Conservation (phyloP, 1,140 invertebrate genomes). For the Manduca sexta region DNA sequence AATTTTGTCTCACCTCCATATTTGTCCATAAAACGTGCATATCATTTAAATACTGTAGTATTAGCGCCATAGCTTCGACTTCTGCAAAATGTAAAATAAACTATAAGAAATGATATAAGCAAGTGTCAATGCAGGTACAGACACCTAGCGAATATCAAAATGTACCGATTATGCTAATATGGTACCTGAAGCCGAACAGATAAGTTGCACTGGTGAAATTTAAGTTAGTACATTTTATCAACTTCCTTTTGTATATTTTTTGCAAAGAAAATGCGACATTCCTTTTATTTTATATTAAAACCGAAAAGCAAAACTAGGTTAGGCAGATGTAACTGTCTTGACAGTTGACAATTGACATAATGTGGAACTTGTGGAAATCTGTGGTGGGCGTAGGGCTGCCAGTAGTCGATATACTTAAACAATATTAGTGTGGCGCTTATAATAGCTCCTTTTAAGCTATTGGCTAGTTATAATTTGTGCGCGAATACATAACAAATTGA, state of each 20-base stretch:
- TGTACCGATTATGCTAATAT: neutral
- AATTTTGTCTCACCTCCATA: constrained; percentile 63
- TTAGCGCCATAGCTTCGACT: constrained; percentile 66
- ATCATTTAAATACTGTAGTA: constrained; percentile 67
- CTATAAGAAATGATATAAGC: constrained; percentile 17
- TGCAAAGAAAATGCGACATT: neutral
- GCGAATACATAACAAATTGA: too few relatives aligned
- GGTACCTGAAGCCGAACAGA: neutral
- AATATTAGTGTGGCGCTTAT: too few relatives aligned
- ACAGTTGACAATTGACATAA: neutral
- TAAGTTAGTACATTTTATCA: neutral
- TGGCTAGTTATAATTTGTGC: too few relatives aligned
- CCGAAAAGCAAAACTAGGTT: constrained; percentile 4
- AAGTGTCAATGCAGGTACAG: constrained; percentile 11
- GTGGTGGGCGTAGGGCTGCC: too few relatives aligned
- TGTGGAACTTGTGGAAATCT: too few relatives aligned
- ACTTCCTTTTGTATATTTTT: neutral
- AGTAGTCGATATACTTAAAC: too few relatives aligned
- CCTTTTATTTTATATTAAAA: constrained; percentile 2
- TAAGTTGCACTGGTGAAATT: neutral
- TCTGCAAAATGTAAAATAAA: constrained; percentile 50
- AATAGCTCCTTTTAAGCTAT: too few relatives aligned
- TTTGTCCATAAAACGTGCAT: constrained; percentile 72
- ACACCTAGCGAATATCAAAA: neutral
- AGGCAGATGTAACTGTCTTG: neutral